A percentile compares a stretch with the other conserved stretches of the same genome.
Conservation (phyloP, 2,888 invertebrate species). For the Thymelicus lineola region DNA sequence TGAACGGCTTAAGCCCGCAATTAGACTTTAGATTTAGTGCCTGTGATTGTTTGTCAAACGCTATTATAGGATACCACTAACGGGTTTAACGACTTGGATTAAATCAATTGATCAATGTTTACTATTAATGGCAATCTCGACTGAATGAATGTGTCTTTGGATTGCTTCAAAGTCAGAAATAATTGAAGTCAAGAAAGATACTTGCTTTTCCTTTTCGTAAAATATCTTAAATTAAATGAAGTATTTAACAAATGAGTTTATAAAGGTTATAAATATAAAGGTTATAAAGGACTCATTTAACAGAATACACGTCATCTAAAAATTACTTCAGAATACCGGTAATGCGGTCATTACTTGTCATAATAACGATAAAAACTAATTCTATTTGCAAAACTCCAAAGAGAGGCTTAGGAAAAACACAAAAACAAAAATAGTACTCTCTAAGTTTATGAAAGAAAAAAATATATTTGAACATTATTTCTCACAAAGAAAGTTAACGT, state of each 20-base stretch:
- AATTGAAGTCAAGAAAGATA: not conserved
- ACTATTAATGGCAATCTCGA: slow-evolving; percentile 31
- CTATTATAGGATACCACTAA: slow-evolving; percentile 38
- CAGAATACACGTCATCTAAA: no score
- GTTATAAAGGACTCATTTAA: no score
- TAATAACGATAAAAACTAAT: not conserved
- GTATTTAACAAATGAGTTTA: no score
- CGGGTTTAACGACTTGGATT: slow-evolving; percentile 35
- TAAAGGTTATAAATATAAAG: no score
- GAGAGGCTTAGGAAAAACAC: not conserved
- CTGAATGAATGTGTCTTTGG: slow-evolving; percentile 30
- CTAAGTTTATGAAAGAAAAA: slow-evolving; percentile 4
- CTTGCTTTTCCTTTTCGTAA: no score
- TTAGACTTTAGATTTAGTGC: slow-evolving; percentile 38
- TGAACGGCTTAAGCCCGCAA: slow-evolving; percentile 32
- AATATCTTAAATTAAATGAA: no score
- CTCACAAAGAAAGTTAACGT: slow-evolving; percentile 2
- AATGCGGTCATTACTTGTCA: not conserved
- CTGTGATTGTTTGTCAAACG: slow-evolving; percentile 38
- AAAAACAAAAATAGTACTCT: not conserved
- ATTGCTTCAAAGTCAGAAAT: slow-evolving; percentile 1
- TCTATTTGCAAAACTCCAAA: not conserved
- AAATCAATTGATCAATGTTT: slow-evolving; percentile 38
- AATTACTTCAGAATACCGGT: not conserved
- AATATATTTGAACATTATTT: not conserved